Conservation (phyloP, 2,113 vertebrate genomes). For the Pelodiscus sinensis region DNA sequence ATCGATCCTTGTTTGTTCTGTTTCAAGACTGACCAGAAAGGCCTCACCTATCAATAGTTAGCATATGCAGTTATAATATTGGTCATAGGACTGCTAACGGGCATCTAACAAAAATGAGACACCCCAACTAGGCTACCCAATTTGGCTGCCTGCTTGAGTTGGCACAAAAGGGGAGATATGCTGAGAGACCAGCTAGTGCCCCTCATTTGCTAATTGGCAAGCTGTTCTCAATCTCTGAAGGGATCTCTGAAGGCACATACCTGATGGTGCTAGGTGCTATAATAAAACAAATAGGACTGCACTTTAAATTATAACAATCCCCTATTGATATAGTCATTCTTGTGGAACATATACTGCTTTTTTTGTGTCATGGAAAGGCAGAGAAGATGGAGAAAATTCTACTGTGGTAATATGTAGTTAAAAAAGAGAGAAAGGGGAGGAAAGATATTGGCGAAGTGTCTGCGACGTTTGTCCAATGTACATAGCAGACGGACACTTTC, state of each 20-base stretch:
- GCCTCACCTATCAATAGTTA: background rate
- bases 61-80: background rate
- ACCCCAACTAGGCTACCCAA: background rate
- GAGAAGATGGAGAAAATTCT: background rate
- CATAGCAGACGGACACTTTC: too few species aligned
- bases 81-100: background rate
- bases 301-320: background rate
- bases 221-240: background rate
- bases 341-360: background rate
- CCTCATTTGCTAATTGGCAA: background rate
- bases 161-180: background rate
- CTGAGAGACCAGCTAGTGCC: background rate
- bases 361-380: background rate
- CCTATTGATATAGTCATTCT: background rate
- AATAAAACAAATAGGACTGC: background rate
- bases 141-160: background rate
- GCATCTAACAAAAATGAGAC: background rate
- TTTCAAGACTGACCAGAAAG: background rate
- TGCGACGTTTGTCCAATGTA: too few species aligned
- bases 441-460: too few species aligned
- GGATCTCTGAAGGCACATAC: too few species aligned
- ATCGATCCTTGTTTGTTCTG: background rate
- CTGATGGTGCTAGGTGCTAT: background rate
- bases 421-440: background rate
- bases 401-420: background rate